Percentiles rank a stretch among this genome's conserved stretches.
Conservation (phyloP, 1,140 invertebrate genomes). For the Nasonia giraulti region DNA sequence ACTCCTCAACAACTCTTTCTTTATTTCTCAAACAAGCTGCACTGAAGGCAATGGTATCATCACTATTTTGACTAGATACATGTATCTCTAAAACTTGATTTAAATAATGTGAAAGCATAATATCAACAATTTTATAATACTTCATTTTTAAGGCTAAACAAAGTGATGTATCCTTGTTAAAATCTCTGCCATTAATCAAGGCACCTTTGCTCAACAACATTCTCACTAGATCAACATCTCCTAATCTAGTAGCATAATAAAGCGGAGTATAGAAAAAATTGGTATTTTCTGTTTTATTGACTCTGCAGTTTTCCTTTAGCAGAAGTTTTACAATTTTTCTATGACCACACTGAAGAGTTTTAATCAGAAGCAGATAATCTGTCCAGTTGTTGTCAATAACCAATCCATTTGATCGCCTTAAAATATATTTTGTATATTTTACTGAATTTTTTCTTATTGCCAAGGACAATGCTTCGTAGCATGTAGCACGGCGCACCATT, state of each 20-base stretch:
- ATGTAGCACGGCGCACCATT: not conserved
- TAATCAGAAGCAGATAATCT: conserved; percentile 34
- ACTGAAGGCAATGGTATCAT: conserved; percentile 29
- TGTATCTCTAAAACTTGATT: not conserved
- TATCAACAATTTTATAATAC: conserved; percentile 14
- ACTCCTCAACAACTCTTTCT: not conserved
- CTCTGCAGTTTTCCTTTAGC: conserved; percentile 24
- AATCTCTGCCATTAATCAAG: conserved; percentile 32
- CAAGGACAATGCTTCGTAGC: conserved; percentile 22
- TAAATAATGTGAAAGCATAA: conserved; percentile 1
- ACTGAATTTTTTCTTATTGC: conserved; percentile 38
- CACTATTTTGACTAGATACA: not conserved
- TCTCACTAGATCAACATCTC: conserved; percentile 5
- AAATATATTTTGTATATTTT: conserved; percentile 18
- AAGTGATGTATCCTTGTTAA: conserved; percentile 24
- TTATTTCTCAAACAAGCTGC: conserved; percentile 21
- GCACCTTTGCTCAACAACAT: conserved; percentile 23
- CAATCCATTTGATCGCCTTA: not conserved
- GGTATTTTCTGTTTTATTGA: conserved; percentile 4
- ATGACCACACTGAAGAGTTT: conserved; percentile 25
- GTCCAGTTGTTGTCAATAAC: conserved; percentile 19
- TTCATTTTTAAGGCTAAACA: conserved; percentile 12
- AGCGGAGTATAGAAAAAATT: conserved; percentile 29
- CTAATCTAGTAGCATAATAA: conserved; percentile 34
- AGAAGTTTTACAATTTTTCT: conserved; percentile 18